Conservation (phyloP, 92 coral and sea anemone genomes). For the Bergia sp. region DNA sequence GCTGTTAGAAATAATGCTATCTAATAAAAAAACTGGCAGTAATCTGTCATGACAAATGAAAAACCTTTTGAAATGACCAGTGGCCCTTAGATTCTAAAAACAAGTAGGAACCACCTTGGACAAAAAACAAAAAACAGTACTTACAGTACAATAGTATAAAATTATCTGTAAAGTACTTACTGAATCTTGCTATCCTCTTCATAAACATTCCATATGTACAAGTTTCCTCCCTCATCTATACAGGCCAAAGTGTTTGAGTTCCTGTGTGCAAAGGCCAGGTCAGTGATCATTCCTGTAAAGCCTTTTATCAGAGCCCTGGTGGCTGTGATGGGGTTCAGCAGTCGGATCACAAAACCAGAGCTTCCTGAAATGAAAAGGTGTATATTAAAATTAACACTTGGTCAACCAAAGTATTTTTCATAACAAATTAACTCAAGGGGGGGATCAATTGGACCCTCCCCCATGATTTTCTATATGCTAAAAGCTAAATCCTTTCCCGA, state of each 20-base stretch:
- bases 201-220: constrained; percentile 85
- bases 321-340: constrained; percentile 87
- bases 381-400: background rate
- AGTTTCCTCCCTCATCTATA: constrained; percentile 94
- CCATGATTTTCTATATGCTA: too few species aligned
- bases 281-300: constrained; percentile 88
- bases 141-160: background rate
- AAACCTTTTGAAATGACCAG: too few species aligned
- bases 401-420: background rate
- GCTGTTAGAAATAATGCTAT: too few species aligned
- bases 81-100: too few species aligned
- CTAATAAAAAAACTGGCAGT: too few species aligned
- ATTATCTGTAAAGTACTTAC: constrained; percentile 68
- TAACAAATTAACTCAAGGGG: too few species aligned
- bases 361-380: constrained; percentile 67
- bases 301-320: constrained; percentile 90
- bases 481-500: too few species aligned
- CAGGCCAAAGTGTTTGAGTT: constrained; percentile 89
- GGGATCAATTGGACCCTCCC: too few species aligned
- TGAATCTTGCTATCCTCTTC: constrained; percentile 81
- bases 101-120: too few species aligned
- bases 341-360: constrained; percentile 82
- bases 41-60: too few species aligned
- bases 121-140: background rate
- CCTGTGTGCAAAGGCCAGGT: constrained; percentile 89